phyloP scores from a whole-genome alignment of 2,113 vertebrate species.

The Microcebus lehilahytsara region DNA sequence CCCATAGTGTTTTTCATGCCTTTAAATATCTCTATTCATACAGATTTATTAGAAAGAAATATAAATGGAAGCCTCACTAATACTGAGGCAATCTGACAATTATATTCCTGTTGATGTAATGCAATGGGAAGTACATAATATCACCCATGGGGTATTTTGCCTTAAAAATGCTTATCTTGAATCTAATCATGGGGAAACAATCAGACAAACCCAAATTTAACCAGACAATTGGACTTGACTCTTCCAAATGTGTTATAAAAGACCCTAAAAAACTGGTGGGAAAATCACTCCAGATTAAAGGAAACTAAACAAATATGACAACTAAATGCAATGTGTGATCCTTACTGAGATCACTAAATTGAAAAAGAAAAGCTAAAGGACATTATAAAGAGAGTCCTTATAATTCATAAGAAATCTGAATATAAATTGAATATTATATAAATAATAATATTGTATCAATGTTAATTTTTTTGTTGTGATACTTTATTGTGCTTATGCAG shows the following conservation, averaged over 20 bases:
- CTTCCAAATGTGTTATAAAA: constrained; percentile 7
- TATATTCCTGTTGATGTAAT: background rate
- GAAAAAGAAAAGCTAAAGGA: background rate
- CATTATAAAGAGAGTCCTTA: background rate
- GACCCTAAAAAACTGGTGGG: background rate
- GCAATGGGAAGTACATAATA: background rate
- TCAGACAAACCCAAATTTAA: constrained; percentile 21
- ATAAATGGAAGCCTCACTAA: background rate
- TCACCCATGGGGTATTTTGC: background rate
- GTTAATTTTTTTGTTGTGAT: background rate
- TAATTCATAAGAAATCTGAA: background rate
- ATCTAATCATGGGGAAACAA: background rate
- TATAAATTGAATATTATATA: background rate
- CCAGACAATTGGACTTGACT: background rate
- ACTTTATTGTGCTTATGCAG: background rate
- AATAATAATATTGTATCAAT: background rate
- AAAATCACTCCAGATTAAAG: constrained; percentile 4
- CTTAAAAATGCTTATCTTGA: background rate
- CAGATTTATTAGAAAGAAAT: background rate
- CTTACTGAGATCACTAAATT: background rate
- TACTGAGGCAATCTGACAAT: background rate
- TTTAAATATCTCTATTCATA: background rate
- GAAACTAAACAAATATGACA: background rate
- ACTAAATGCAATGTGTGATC: background rate
- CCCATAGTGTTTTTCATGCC: background rate